Conservation (phyloP, 2,113 vertebrate genomes). For the Hemiscyllium ocellatum region DNA sequence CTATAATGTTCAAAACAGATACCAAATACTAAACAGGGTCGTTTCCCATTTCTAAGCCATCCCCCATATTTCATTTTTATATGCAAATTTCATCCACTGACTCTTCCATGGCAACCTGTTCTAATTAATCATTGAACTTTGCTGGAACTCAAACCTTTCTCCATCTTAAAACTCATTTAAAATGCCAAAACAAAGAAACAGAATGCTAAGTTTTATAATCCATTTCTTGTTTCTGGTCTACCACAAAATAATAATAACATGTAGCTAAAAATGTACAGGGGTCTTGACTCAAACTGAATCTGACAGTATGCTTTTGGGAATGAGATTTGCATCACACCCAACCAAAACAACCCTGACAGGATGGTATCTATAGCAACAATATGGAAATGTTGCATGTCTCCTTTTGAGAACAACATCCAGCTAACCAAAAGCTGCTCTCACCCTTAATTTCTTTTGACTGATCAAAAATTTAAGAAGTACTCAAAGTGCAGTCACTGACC, state of each 20-base stretch:
- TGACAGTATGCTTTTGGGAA: slow-evolving; percentile 60
- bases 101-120: slow-evolving; percentile 9
- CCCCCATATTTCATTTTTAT: neutral
- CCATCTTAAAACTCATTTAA: neutral
- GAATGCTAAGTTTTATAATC: neutral
- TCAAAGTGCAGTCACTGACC: neutral
- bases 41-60: neutral
- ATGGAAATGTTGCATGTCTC: slow-evolving; percentile 1
- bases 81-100: neutral
- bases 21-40: neutral
- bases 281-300: slow-evolving; percentile 50
- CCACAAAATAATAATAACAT: slow-evolving; percentile 14
- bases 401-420: neutral
- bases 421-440: neutral
- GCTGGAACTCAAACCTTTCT: neutral
- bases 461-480: neutral
- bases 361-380: slow-evolving; percentile 69
- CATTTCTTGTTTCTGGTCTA: neutral
- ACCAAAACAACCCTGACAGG: slow-evolving; percentile 58
- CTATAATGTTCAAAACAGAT: neutral
- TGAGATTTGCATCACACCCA: slow-evolving; percentile 62
- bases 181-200: neutral
- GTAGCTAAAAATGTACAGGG: slow-evolving; percentile 39
- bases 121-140: slow-evolving; percentile 11
- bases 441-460: neutral